Conservation (phyloP, 2,113 vertebrate species). For the Anoura caudifer region DNA sequence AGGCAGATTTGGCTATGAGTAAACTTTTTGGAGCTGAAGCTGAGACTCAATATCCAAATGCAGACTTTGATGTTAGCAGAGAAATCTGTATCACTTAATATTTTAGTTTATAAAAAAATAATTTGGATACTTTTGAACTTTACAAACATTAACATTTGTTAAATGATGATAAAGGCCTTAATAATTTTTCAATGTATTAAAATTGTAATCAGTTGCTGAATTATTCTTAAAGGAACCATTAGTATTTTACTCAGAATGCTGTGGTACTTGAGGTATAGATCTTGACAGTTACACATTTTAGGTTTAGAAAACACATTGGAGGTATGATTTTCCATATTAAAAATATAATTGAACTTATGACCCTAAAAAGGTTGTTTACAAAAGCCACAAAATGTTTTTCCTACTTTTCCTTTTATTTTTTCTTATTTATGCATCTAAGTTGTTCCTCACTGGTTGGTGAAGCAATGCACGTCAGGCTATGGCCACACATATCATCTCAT, state of each 20-base stretch:
- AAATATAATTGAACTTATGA: not conserved
- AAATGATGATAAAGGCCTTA: not conserved
- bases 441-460: not conserved
- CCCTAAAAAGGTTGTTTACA: not conserved
- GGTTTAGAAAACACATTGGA: not conserved
- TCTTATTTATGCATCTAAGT: not conserved
- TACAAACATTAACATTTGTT: not conserved
- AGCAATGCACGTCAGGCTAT: not conserved
- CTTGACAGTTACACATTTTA: not conserved
- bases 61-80: not conserved
- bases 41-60: not conserved
- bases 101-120: conserved; percentile 22
- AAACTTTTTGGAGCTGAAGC: not conserved
- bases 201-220: not conserved
- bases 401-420: not conserved
- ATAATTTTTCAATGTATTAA: not conserved
- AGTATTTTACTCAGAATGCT: not conserved
- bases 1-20: not conserved
- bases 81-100: not conserved
- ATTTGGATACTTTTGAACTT: not conserved
- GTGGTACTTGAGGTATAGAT: not conserved
- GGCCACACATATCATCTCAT: not conserved
- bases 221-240: not conserved
- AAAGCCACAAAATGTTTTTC: not conserved
- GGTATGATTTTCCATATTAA: not conserved